Conservation (phyloP, 2,113 vertebrate species). For the Dromiciops gliroides region DNA sequence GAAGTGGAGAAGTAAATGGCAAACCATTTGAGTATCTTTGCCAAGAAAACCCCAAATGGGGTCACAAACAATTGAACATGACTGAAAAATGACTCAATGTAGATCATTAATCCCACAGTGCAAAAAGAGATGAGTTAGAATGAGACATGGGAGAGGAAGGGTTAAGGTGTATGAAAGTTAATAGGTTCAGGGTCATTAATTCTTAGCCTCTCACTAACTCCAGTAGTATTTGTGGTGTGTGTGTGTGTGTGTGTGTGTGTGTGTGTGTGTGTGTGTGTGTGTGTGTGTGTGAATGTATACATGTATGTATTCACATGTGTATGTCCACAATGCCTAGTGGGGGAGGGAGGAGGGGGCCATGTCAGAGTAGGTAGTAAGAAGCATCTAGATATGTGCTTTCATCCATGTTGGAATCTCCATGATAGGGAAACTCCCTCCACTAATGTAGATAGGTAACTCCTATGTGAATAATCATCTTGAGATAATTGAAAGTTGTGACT, state of each 20-base stretch:
- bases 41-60: too few species aligned
- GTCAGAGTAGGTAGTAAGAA: neutral
- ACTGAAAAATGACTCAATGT: too few species aligned
- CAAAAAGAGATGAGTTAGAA: neutral
- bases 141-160: neutral
- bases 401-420: neutral
- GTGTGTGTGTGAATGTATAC: neutral
- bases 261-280: too few species aligned
- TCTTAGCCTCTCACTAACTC: neutral
- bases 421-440: neutral
- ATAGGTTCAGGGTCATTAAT: neutral
- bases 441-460: neutral
- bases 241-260: neutral
- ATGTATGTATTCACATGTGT: neutral
- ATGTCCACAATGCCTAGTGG: neutral
- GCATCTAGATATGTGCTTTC: neutral
- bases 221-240: neutral
- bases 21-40: too few species aligned
- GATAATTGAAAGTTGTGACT: neutral
- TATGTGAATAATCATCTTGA: neutral
- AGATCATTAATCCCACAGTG: neutral
- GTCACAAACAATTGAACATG: too few species aligned
- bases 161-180: neutral
- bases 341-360: rapidly evolving
- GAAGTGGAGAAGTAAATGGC: too few species aligned